These are phyloP conservation scores for Rhadinocentrus ornatus DNA, from an alignment of 2,797 vertebrate species.

Conservation along the genomic window DNA sequence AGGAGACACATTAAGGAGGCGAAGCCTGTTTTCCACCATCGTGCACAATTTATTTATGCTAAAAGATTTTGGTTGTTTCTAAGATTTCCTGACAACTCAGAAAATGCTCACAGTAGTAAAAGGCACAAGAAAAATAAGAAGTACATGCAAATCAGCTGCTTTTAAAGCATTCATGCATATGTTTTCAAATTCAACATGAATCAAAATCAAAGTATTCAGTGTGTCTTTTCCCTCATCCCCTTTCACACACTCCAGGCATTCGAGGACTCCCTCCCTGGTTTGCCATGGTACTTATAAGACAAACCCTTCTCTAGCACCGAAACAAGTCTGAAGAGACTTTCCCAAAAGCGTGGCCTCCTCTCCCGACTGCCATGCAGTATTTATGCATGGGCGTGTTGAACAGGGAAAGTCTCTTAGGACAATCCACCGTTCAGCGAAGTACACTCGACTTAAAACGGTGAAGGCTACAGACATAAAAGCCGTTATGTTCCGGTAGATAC, in stretches of 20 bases:
- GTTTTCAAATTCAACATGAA: not conserved
- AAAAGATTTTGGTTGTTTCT: not conserved
- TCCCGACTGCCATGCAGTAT: slow-evolving; percentile 50
- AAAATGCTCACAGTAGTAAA: too few species aligned
- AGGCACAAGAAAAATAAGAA: not conserved
- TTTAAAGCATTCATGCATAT: too few species aligned
- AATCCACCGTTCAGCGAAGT: slow-evolving; percentile 38
- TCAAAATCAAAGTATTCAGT: not conserved
- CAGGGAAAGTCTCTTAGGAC: slow-evolving; percentile 51
- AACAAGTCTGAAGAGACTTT: slow-evolving; percentile 36
- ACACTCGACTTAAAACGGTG: slow-evolving; percentile 47
- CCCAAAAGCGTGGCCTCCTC: slow-evolving; percentile 27
- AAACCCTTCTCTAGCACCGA: slow-evolving; percentile 17
- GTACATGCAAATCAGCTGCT: not conserved
- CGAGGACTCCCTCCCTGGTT: slow-evolving; percentile 11
- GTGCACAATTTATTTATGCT: not conserved
- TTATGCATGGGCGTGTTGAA: slow-evolving; percentile 54
- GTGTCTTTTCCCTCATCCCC: not conserved
- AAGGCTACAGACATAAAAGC: slow-evolving; percentile 52
- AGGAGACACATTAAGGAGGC: not conserved
- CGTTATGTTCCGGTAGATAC: slow-evolving; percentile 44
- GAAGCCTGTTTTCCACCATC: not conserved
- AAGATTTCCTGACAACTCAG: not conserved
- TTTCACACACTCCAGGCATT: slow-evolving; percentile 10
- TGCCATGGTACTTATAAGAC: slow-evolving; percentile 16